Evolutionary conservation across 2,797 vertebrate species (phyloP).

Genomic region (Phoxinus dragarum): DNA sequence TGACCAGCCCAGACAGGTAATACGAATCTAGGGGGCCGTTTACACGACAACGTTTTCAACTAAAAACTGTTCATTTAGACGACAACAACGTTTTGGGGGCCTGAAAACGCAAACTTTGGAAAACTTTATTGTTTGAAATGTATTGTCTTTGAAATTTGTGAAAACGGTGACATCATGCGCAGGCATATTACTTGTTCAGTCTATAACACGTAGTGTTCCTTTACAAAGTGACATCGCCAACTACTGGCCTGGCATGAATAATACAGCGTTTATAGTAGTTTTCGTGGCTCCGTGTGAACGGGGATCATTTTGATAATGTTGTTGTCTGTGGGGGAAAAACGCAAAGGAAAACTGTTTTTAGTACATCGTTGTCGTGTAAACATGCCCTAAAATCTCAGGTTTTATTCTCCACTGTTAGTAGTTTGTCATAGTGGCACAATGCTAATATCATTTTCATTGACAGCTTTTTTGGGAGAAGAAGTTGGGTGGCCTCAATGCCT

Average conservation of each 20-base stretch:
- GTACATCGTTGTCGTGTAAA: not conserved
- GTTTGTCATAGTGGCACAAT: not conserved
- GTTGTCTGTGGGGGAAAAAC: not conserved
- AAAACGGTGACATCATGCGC: not conserved
- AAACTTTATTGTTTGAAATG: not conserved
- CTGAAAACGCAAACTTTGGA: not conserved
- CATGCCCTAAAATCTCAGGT: not conserved
- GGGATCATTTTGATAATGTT: not conserved
- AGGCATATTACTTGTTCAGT: not conserved
- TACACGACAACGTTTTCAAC: not conserved
- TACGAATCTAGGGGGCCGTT: not conserved
- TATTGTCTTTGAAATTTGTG: not conserved
- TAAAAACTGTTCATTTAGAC: not conserved
- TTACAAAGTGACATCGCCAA: not conserved
- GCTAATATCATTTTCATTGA: conserved; percentile 39
- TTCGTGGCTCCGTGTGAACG: not conserved
- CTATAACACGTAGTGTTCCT: not conserved
- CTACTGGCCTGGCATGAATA: not conserved
- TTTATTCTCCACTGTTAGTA: not conserved
- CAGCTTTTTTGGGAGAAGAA: conserved; percentile 99
- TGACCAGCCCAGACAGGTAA: conserved; percentile 95
- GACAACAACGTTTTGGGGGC: not conserved
- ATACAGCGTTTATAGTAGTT: not conserved
- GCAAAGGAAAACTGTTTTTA: not conserved
- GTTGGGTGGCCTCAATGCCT: conserved; percentile 93